Conservation (phyloP, 2,113 vertebrate species). For the Psittacula cyanocephala region DNA sequence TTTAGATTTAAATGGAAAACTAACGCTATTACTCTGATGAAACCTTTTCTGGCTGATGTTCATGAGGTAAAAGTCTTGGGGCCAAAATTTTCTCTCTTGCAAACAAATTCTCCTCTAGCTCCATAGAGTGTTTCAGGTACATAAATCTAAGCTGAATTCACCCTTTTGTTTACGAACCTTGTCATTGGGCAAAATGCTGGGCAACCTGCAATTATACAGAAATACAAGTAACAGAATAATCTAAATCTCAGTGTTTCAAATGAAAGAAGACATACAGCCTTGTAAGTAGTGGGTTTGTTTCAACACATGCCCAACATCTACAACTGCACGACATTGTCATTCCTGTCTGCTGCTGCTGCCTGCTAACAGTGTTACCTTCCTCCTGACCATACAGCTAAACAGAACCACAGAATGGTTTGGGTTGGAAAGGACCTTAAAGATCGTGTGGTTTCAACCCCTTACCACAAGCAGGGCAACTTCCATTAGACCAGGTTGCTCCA, state of each 20-base stretch:
- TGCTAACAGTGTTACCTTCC: background rate
- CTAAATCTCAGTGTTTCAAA: background rate
- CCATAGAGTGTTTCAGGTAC: background rate
- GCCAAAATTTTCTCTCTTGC: background rate
- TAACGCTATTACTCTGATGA: background rate
- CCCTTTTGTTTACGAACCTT: background rate
- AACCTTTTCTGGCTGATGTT: background rate
- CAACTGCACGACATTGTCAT: fast-evolving
- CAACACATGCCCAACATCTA: background rate
- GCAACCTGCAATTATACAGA: background rate
- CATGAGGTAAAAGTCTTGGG: background rate
- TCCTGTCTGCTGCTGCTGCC: too few relatives aligned
- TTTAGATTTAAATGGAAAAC: background rate
- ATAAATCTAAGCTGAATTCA: background rate
- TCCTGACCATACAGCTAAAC: background rate
- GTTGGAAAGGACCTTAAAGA: background rate
- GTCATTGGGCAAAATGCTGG: background rate
- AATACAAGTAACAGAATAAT: background rate
- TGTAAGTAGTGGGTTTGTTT: background rate
- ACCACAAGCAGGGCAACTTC: background rate
- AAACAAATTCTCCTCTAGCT: background rate
- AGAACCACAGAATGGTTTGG: background rate
- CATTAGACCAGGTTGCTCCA: background rate
- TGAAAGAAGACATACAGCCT: background rate
- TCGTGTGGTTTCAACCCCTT: background rate